phyloP scores from a whole-genome alignment of 2,888 invertebrate species.

The Encarsia formosa region DNA sequence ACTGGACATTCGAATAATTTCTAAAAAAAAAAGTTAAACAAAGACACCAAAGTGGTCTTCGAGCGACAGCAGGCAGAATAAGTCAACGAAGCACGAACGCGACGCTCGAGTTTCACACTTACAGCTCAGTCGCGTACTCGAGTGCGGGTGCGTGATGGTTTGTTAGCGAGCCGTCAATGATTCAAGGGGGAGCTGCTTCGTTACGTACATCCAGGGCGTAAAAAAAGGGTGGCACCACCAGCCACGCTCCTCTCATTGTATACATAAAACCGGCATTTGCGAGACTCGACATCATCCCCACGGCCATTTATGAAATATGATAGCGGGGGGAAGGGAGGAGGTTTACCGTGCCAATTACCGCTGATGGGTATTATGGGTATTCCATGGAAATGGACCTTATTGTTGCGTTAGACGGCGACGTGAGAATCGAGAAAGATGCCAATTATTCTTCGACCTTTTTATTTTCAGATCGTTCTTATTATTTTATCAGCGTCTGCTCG shows the following conservation, averaged over 20 bases:
- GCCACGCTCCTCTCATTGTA: slow-evolving; percentile 4
- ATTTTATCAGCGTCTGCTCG: too few relatives aligned
- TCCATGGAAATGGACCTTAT: slow-evolving; percentile 52
- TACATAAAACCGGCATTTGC: slow-evolving; percentile 44
- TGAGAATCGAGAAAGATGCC: too few relatives aligned
- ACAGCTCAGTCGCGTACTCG: too few relatives aligned
- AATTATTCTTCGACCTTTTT: too few relatives aligned
- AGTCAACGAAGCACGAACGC: too few relatives aligned
- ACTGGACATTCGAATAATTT: background rate
- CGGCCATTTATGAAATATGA: slow-evolving; percentile 45
- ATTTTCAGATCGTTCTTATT: too few relatives aligned
- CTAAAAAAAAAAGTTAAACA: background rate
- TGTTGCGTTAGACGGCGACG: too few relatives aligned
- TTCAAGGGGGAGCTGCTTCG: slow-evolving; percentile 10
- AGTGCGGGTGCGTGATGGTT: slow-evolving; percentile 35
- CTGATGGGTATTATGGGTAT: slow-evolving; percentile 51
- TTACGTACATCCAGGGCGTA: slow-evolving; percentile 26
- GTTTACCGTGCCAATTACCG: slow-evolving; percentile 46
- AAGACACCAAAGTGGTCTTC: too few relatives aligned
- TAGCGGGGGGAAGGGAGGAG: slow-evolving; percentile 33
- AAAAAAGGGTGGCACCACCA: slow-evolving; percentile 38
- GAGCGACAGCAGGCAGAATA: too few relatives aligned
- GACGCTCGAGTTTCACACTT: too few relatives aligned
- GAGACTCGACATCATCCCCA: slow-evolving; percentile 30
- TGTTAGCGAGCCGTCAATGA: slow-evolving; percentile 46